Percentiles rank a stretch among this genome's conserved stretches.
These are phyloP conservation scores for Pelecanoides urinatrix DNA, from an alignment of 2,113 vertebrate genomes.

Conservation along the genomic window DNA sequence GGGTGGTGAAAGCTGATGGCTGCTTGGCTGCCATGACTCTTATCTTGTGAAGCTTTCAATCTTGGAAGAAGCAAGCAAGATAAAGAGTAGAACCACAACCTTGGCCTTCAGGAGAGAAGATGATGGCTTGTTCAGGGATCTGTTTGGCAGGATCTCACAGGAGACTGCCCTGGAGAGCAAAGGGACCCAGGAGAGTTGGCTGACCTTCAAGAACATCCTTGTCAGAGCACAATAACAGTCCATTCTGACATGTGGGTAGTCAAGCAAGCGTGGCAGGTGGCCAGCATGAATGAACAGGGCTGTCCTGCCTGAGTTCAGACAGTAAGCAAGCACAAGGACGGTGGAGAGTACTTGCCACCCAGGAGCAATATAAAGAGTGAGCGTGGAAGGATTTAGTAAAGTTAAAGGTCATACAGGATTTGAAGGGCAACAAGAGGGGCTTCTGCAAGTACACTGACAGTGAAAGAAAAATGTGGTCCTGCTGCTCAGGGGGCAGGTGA, in stretches of 20 bases:
- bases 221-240: not conserved
- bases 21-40: not conserved
- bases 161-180: not conserved
- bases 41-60: not conserved
- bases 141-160: not conserved
- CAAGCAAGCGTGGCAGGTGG: not conserved
- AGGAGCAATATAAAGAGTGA: not conserved
- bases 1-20: not conserved
- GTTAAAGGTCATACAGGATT: not conserved
- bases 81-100: not conserved
- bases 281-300: accelerated
- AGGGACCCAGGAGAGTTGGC: not conserved
- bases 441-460: not conserved
- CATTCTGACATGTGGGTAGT: not conserved
- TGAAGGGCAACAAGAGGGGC: not conserved
- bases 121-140: not conserved
- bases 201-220: not conserved
- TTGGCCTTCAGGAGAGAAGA: not conserved
- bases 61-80: not conserved
- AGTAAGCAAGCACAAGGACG: not conserved
- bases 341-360: not conserved
- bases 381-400: not conserved
- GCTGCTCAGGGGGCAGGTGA: not conserved
- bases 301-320: not conserved
- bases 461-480: not conserved